Percentiles rank a stretch among this genome's conserved stretches.
Conservation (phyloP, 2,113 vertebrate species). For the Prionailurus viverrinus region DNA sequence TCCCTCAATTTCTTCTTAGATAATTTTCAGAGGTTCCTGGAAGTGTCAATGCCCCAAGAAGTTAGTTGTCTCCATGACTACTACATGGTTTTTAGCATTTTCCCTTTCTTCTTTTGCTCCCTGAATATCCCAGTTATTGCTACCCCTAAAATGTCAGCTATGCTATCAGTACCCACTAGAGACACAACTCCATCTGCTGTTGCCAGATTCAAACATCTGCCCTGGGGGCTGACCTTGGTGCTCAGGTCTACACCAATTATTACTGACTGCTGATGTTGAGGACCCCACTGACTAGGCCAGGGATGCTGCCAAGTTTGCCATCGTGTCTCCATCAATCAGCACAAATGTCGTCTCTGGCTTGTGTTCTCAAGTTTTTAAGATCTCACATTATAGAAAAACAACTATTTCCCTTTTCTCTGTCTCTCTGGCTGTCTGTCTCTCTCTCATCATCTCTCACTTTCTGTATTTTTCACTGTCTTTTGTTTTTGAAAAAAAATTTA, state of each 20-base stretch:
- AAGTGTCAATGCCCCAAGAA: conserved; percentile 39
- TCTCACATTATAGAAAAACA: background rate
- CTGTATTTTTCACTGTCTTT: background rate
- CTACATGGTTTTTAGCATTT: conserved; percentile 32
- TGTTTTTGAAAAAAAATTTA: conserved; percentile 12
- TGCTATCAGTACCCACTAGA: background rate
- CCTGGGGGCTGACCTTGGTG: background rate
- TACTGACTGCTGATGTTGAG: background rate
- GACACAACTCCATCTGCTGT: background rate
- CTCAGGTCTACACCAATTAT: background rate
- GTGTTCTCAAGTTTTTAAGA: conserved; percentile 19
- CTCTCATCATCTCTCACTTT: background rate
- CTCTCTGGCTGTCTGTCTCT: background rate
- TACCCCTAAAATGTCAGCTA: background rate
- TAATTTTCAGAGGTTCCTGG: background rate
- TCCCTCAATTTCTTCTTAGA: background rate
- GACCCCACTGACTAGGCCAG: background rate
- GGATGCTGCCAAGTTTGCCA: background rate
- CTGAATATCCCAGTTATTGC: conserved; percentile 21
- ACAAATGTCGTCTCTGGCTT: background rate
- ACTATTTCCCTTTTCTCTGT: background rate
- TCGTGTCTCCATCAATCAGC: background rate
- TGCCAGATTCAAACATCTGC: background rate
- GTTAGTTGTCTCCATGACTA: conserved; percentile 53
- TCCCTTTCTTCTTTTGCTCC: conserved; percentile 44